Base-by-base conservation (phyloP, 2,797 vertebrate species). In the Sebastes steindachneri region DNA sequence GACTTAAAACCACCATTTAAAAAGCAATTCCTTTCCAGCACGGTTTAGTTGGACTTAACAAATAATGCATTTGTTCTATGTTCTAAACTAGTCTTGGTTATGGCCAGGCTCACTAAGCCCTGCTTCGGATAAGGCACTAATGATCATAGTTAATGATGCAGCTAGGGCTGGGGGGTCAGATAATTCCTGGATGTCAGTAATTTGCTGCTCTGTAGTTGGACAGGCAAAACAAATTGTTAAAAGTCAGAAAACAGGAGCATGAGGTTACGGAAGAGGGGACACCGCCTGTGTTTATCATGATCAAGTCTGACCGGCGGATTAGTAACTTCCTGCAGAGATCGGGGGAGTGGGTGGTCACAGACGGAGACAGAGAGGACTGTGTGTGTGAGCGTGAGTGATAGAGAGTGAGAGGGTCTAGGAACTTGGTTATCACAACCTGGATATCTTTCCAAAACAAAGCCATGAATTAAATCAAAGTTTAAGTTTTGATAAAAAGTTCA, bases 321-420 rank as follows among this genome's bases (percentile, higher is more conserved):
- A 88, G 72, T 79, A 75, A 85, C 80, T 88, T 92, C 90, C 89
- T 89, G 82, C 33, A 68, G 80, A 58, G 85, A 75, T 69, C 29
- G 7, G 63, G 66, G 79, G 64, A 85, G 48, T 72, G 54, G 65
- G 82, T 81, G 82, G 80, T 77, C 80, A 79, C 14, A 59, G 77
- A 75, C 8, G 23, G 45, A 75, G 68, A 77, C 31, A 33, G 26
- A n/a, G 37, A 68, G 53, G 65, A 64, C n/a, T 79, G 74, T 77
- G 54, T 66, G 26, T 12, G 48, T 51, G 28, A 23, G 29, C 1
- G 9, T 57, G 45, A 55, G 11, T 51, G 57, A 33, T 12, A 45
- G 23, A 62, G 37, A 33, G 26, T 12, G 3, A 33, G 9, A 29
- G 12, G 9, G 17, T 37, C 7, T 62, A 63, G 14, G 51, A 25